Conservation (phyloP, 2,113 vertebrate species). For the Morone saxatilis region DNA sequence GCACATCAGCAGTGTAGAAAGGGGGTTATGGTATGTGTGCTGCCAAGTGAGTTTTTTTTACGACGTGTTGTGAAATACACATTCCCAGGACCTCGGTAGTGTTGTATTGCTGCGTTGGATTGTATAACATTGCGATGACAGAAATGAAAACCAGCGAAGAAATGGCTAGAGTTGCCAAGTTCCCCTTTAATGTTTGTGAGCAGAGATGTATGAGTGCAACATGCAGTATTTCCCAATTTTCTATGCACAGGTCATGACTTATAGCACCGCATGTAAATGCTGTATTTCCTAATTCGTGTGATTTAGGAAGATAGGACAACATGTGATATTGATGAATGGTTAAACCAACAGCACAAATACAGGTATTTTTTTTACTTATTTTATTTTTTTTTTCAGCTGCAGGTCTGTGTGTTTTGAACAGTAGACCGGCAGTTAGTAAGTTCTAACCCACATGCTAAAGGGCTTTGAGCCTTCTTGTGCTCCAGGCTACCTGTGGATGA, state of each 20-base stretch:
- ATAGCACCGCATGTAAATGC: not conserved
- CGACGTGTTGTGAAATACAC: too few relatives aligned
- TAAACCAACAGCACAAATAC: not conserved
- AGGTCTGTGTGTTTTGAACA: conserved; percentile 9
- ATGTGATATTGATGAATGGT: not conserved
- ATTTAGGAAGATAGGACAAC: not conserved
- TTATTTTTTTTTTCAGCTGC: not conserved
- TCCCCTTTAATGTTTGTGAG: not conserved
- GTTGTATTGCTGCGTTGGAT: too few relatives aligned
- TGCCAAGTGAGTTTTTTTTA: too few relatives aligned
- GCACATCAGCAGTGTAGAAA: too few relatives aligned
- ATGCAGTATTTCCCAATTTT: not conserved
- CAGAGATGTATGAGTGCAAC: not conserved
- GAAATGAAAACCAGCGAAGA: too few relatives aligned
- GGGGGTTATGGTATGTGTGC: too few relatives aligned
- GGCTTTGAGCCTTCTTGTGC: not conserved
- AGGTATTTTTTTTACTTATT: not conserved
- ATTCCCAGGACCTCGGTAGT: too few relatives aligned
- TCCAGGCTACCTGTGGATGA: conserved; percentile 14
- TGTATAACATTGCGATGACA: too few relatives aligned
- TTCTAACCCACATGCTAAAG: not conserved
- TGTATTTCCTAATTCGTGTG: not conserved
- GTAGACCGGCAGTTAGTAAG: not conserved
- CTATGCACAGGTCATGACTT: not conserved
- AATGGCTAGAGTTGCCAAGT: too few relatives aligned